Conservation (phyloP, 2,888 invertebrate species). For the Mesorhabditis belari region DNA sequence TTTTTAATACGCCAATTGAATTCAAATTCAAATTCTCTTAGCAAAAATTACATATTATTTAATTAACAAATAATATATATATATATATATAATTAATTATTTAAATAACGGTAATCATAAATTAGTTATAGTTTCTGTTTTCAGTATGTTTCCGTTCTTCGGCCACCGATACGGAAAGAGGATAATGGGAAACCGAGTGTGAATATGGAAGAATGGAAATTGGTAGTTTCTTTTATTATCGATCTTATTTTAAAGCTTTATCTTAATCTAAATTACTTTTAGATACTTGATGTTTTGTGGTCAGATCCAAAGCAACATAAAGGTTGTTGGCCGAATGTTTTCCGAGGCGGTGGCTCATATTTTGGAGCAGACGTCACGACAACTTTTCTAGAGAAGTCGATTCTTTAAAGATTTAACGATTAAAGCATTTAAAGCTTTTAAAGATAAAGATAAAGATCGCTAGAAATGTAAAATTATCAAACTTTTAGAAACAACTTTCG, state of each 20-base stretch:
- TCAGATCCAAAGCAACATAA: slow-evolving; percentile 75
- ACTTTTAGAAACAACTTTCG: slow-evolving; percentile 39
- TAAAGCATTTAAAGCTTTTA: neutral
- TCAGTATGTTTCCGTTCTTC: slow-evolving; percentile 76
- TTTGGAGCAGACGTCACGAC: slow-evolving; percentile 83
- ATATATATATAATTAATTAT: too few relatives aligned
- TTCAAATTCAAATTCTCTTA: too few relatives aligned
- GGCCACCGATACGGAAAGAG: slow-evolving; percentile 66
- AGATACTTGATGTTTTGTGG: slow-evolving; percentile 90
- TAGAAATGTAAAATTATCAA: neutral
- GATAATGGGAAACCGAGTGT: slow-evolving; percentile 25
- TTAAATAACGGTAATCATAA: too few relatives aligned
- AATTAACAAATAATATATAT: too few relatives aligned
- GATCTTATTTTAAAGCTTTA: neutral
- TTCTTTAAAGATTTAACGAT: neutral
- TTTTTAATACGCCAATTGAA: too few relatives aligned
- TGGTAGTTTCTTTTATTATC: neutral
- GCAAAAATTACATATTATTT: too few relatives aligned
- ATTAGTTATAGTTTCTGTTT: slow-evolving; percentile 4
- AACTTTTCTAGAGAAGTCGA: slow-evolving; percentile 70
- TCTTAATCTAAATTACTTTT: neutral
- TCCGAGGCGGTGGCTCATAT: slow-evolving; percentile 77
- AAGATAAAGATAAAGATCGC: neutral
- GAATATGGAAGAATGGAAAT: slow-evolving; percentile 82
- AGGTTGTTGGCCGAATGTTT: slow-evolving; percentile 69